A percentile compares a stretch with the other conserved stretches of the same genome.
These are phyloP conservation scores for Dufourea novaeangliae DNA, from an alignment of 1,140 invertebrate species.

Conservation along the genomic window DNA sequence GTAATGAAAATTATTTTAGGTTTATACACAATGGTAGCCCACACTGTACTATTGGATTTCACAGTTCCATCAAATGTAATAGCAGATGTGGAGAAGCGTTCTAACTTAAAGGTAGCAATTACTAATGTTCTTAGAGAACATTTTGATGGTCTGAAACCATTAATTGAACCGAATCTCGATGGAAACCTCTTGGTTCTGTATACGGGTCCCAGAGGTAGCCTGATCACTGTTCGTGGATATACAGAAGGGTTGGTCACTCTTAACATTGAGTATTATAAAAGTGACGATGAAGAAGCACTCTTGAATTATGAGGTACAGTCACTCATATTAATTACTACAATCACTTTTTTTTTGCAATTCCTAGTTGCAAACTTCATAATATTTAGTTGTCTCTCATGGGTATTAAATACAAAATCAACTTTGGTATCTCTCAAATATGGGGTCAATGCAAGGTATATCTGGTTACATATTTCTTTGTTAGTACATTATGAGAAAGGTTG, in stretches of 20 bases:
- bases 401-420: constrained; percentile 34
- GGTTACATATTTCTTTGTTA: constrained; percentile 32
- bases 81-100: constrained; percentile 85
- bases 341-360: constrained; percentile 41
- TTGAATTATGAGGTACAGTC: constrained; percentile 88
- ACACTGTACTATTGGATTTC: constrained; percentile 91
- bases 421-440: constrained; percentile 48
- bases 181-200: constrained; percentile 86
- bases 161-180: constrained; percentile 84
- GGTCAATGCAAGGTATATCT: constrained; percentile 49
- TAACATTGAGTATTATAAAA: constrained; percentile 91
- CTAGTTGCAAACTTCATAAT: constrained; percentile 44
- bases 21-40: constrained; percentile 86
- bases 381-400: constrained; percentile 47
- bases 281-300: constrained; percentile 86
- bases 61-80: constrained; percentile 87
- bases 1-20: constrained; percentile 23
- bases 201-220: constrained; percentile 85
- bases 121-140: constrained; percentile 86
- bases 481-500: neutral
- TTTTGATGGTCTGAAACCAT: constrained; percentile 85
- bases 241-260: constrained; percentile 88
- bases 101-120: constrained; percentile 85
- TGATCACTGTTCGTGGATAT: constrained; percentile 88
- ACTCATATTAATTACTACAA: constrained; percentile 6